Base-by-base conservation (phyloP, 2,888 invertebrate genomes). In the Platypus cylindrus region DNA sequence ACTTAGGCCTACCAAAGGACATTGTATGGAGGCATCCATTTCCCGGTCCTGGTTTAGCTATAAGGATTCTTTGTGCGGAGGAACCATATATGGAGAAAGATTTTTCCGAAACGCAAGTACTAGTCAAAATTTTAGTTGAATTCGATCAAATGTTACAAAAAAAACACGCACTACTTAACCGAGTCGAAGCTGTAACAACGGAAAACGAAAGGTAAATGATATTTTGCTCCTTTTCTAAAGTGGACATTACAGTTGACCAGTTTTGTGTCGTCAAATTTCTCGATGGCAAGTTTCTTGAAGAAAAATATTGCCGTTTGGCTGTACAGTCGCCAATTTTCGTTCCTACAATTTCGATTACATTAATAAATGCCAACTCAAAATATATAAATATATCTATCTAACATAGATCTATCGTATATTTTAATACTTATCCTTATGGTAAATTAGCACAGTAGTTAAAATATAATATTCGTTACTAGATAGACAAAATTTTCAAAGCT, bases 41-140 rank as follows among this genome's bases (percentile, higher is more conserved):
- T 67, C 98, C 98, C 12, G 94, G 98, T 2, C 98, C 98, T 11
- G 98, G 98, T 9, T 69, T 98, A 42, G 95, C 98, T 25, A 95
- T 98, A 55, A 73, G 98, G 44, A 82, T 97, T 41, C 67, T 99
- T 22, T 98, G 98, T 65, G 90, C 93, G 39, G 87, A 90, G 43
- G 91, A 95, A 59, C 85, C 97, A 3, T 93, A 75, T 61, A 82
- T 89, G 66, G 94, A 94, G 58, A 74, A 83, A 57, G 91, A 94
- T 65, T 97, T 91, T 64, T 81, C 86, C 9, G 95, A 95, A 68
- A 95, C 94, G 33, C 86, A 89, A 71, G 86, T 90, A 45, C 78
- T 95, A 62, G 84, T 90, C 43, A 89, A 90, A 66, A 86, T 93
- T 58, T 84, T 95, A 64, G 86, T 85, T 41, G 93, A 93, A 57